Evolutionary conservation across 2,797 vertebrate species (phyloP), one percentile per base, ranked within the genome.

Genomic region (Chiloscyllium punctatum): DNA sequence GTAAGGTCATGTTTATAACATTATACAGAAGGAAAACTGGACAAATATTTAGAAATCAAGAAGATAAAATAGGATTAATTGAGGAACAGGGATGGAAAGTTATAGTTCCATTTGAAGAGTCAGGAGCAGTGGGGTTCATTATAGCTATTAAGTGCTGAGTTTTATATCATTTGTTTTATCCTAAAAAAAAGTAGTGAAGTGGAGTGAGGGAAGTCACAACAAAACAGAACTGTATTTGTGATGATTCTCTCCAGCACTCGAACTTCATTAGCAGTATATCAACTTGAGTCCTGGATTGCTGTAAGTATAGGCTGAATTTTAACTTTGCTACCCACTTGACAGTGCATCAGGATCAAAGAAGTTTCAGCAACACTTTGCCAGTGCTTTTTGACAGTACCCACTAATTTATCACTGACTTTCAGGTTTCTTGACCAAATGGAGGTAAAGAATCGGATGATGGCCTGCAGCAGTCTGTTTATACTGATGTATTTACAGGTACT

Each of bases 11-110:
- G 87, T 23, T 0, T 16, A n/a, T n/a, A 62, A 18, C 7, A 66
- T 66, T 21, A 68, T 68, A 6, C 21, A 91, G 66, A 37, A 66
- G 5, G 88, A 66, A 91, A 37, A 91, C 13, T 66, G 1, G 18
- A n/a, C 88, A 66, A 66, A 91, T 91, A 91, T 18, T 66, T 62
- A 91, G 33, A 84, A 91, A 91, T 15, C 30, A 91, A 91, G 57
- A 91, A 37, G 66, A 62, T 66, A 62, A n/a, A 68, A 66, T 4
- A 57, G 66, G n/a, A 16, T 51, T 9, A 23, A 25, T 18, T 48
- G 91, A 21, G 91, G 11, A 72, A 94, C 72, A 62, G 25, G 37
- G 5, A 16, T 37, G 51, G n/a, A 68, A 37, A 42, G 37, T 9
- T n/a, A 37, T 8, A 21, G 33, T 6, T 91, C 88, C 33, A 91